A percentile compares a stretch with the other conserved stretches of the same genome.
phyloP scores from a whole-genome alignment of 2,797 vertebrate genomes.

The Enoplosus armatus region DNA sequence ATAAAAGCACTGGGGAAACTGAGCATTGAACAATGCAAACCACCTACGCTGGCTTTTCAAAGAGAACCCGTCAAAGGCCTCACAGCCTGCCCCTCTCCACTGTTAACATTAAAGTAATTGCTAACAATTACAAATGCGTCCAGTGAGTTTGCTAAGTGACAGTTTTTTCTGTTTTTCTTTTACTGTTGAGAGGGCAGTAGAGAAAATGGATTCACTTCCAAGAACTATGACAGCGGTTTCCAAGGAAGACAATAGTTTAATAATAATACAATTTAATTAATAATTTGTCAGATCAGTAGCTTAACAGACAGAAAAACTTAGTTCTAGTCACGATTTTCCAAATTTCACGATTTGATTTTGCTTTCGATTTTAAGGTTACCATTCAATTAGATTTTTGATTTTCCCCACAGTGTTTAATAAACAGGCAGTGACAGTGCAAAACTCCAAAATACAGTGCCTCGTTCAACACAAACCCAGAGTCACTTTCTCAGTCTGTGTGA shows the following conservation, averaged over 20 bases:
- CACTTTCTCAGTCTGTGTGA: too few relatives aligned
- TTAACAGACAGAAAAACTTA: conserved; percentile 12
- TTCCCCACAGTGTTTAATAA: too few relatives aligned
- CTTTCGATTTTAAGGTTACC: too few relatives aligned
- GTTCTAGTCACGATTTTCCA: too few relatives aligned
- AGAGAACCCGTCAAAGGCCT: conserved; percentile 64
- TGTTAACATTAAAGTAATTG: conserved; percentile 76
- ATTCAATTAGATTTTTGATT: too few relatives aligned
- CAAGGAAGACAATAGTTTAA: conserved; percentile 5
- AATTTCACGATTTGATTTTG: too few relatives aligned
- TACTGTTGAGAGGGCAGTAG: conserved; percentile 3
- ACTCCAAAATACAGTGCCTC: too few relatives aligned
- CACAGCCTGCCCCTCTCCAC: conserved; percentile 44
- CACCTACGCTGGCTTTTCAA: conserved; percentile 60
- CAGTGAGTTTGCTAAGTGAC: conserved; percentile 40
- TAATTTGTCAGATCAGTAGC: conserved; percentile 26
- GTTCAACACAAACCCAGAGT: too few relatives aligned
- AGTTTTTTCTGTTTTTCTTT: conserved; percentile 29
- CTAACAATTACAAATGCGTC: conserved; percentile 61
- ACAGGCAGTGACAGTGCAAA: too few relatives aligned
- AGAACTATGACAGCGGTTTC: conserved; percentile 30
- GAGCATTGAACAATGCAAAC: conserved; percentile 55
- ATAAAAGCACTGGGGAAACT: conserved; percentile 55
- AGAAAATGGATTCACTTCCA: conserved; percentile 44
- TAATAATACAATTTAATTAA: too few relatives aligned